Evolutionary conservation across 2,888 invertebrate species (phyloP), one percentile per base, ranked within the genome.

Genomic region (Deladenus siricidicola): DNA sequence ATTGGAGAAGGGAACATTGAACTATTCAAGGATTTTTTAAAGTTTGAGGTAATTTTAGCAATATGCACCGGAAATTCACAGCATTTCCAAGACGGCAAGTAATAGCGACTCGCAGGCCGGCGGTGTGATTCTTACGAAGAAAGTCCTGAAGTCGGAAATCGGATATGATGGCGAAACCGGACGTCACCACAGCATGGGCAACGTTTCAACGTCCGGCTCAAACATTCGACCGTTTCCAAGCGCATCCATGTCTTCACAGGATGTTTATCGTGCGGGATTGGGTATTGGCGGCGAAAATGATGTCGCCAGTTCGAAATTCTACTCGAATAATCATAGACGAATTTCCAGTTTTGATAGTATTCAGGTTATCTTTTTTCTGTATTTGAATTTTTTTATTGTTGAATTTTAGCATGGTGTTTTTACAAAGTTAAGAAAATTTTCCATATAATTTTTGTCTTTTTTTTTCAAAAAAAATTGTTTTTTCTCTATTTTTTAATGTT

Each of bases 31-130:
- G 6, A 6, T 34, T 34, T 14, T 6, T 14, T 10, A 6, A 34
- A 34, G 8, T 10, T 47, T 14, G 26, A 43, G n/a, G 17, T 39
- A 21, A n/a, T 62, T 70, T 54, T 52, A 75, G 74, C 73, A 74
- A 34, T 76, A 76, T 63, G 66, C 75, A 1, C 75, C 76, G 0
- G 78, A 77, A 49, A 70, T 79, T 60, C 70, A 75, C 2, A 65
- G 65, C 48, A 78, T 78, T 50, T 67, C 66, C 21, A 60, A 52
- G 23, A 45, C 59, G 8, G 69, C 70, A 14, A 64, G 71, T n/a
- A 66, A 39, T 4, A 34, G 47, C 17, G 29, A 49, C 8, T 57
- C 52, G 23, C 42, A 39, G 24, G 49, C 52, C 17, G 45, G 56
- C 21, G 68, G 69, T 6, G 67, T 67, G 6, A 58, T 67, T 21